Base-by-base conservation (phyloP, 2,113 vertebrate species). In the Elanoides forficatus region DNA sequence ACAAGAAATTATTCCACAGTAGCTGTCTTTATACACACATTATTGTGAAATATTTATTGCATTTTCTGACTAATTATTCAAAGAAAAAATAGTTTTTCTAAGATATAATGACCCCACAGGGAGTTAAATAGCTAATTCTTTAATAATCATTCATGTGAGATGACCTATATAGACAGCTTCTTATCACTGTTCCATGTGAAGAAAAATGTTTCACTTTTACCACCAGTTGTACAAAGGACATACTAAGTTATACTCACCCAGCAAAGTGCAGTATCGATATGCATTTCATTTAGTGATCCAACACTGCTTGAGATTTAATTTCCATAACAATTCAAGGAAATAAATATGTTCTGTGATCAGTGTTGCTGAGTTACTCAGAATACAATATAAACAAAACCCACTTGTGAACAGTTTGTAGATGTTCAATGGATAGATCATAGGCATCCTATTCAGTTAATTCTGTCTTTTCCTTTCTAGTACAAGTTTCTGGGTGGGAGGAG, bases 281-380 rank as follows among this genome's bases (percentile, higher is more conserved):
- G 27, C 22, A 21, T 62, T 76, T 43, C 25, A 6, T 78, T 60
- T 70, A 50, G 42, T 66, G 67, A 60, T 60, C 50, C 52, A 58
- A 3, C 53, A 36, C 23, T 84, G 23, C 52, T n/a, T 59, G 59
- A 75, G 15, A n/a, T 60, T 91, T 72, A 15, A 91, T 81, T 95
- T 86, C 65, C 9, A 2, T 92, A 70, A 43, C 43, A 79, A 9
- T 67, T 67, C 12, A 53, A 62, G 66, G 34, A 92, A 86, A 65
- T 65, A 76, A 81, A 71, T 55, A 30, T 6, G 11, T 29, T 95
- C 78, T 76, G 32, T n/a, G 47, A 74, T 88, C 63, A 58, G 20
- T 0, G 0, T 30, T 0, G 0, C 67, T 15, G 47, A 78, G 19
- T 81, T 67, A 32, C 52, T 85, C 53, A 70, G 58, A 88, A 55